Base-by-base conservation (phyloP, 2,888 invertebrate species). In the Drosophila buzzatii region DNA sequence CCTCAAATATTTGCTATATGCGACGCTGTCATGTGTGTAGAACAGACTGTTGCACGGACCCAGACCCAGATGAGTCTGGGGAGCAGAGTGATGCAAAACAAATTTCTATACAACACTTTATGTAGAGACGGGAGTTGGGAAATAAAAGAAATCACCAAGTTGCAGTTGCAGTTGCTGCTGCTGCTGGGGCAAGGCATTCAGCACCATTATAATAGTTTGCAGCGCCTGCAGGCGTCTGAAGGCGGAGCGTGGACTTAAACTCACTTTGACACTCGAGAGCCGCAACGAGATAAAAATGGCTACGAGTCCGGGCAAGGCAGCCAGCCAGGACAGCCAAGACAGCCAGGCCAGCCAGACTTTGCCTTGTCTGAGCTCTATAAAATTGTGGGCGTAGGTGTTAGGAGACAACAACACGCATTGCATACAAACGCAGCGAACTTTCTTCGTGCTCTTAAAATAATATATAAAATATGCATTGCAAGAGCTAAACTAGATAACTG, bases 271-370 rank as follows among this genome's bases (percentile, higher is more conserved):
- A 84, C 77, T 77, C 66, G 74, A 88, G 83, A 73, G 74, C 85
- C 71, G 67, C 82, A 85, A 79, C 74, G 77, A 85, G 83, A 84
- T 87, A 85, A 88, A 87, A 84, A 87, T 79, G 78, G 73, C 70
- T 70, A 57, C 79, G 62, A 77, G 51, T 70, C 51, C 51, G 61
- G 55, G 49, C 52, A 42, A 23, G 55, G 44, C 52, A 35, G 23
- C 31, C 53, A 67, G 39, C 44, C 51, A 37, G 56, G 35, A 39
- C 51, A 42, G 37, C 20, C 35, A 35, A 2, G 23, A 2, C 31
- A 35, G 10, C 10, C 35, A 35, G 4, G 4, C 35, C 39, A 23
- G 31, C 18, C 72, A 76, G 79, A 64, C 70, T 63, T 27, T 57
- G 76, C 59, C 51, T 66, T 71, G 76, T 63, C 74, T 66, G 44